phyloP scores from a whole-genome alignment of 2,797 vertebrate genomes.

The Smutsia temminckii region DNA sequence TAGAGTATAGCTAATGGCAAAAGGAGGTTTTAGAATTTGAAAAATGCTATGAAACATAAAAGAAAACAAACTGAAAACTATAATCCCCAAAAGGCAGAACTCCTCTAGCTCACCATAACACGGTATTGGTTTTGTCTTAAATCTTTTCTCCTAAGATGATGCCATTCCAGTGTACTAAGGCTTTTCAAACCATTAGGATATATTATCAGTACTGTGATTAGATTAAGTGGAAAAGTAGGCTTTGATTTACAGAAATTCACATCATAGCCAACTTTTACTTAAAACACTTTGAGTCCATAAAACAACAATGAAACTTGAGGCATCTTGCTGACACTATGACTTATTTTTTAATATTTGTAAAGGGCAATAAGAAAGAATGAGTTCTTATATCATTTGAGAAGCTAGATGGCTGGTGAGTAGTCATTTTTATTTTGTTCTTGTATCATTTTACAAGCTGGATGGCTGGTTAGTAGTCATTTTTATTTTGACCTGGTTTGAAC shows the following conservation, averaged over 20 bases:
- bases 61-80: neutral
- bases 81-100: neutral
- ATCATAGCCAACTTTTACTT: neutral
- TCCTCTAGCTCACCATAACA: no score
- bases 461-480: constrained; percentile 28
- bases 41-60: neutral
- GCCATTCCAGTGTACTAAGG: neutral
- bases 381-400: neutral
- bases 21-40: neutral
- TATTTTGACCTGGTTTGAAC: constrained; percentile 49
- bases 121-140: neutral
- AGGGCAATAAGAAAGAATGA: constrained; percentile 15
- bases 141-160: neutral
- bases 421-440: constrained; percentile 37
- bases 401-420: neutral
- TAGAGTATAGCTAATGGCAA: neutral
- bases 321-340: constrained; percentile 3
- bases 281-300: neutral
- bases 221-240: neutral
- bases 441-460: neutral
- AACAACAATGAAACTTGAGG: neutral
- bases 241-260: constrained; percentile 22
- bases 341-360: constrained; percentile 59
- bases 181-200: neutral
- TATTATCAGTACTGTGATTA: neutral